Conservation (phyloP, 1,140 invertebrate species). For the Nasonia longicornis region DNA sequence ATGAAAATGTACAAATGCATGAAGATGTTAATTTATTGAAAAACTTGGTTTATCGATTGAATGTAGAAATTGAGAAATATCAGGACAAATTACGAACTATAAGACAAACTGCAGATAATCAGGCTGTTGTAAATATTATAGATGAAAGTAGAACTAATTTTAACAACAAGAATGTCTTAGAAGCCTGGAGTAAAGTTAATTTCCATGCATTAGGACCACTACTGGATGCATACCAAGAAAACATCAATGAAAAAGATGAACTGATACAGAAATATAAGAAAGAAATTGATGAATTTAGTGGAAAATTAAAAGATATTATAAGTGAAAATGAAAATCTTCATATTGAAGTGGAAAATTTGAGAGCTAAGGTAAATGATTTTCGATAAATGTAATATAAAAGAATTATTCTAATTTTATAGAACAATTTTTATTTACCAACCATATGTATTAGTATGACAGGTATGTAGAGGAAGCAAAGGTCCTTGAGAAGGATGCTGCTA, state of each 20-base stretch:
- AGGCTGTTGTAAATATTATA: constrained; percentile 31
- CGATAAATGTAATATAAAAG: constrained; percentile 52
- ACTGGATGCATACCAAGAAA: constrained; percentile 77
- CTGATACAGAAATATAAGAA: constrained; percentile 73
- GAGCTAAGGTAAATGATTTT: constrained; percentile 64
- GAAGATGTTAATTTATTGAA: constrained; percentile 77
- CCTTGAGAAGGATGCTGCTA: constrained; percentile 69
- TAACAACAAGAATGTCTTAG: constrained; percentile 51
- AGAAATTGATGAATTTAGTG: constrained; percentile 74
- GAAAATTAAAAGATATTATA: constrained; percentile 73
- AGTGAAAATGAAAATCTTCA: constrained; percentile 75
- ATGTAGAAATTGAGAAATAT: constrained; percentile 76
- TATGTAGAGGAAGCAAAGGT: constrained; percentile 62
- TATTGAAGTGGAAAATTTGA: constrained; percentile 70
- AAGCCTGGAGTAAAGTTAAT: constrained; percentile 71
- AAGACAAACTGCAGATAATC: constrained; percentile 49
- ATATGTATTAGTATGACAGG: constrained; percentile 52
- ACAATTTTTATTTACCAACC: background rate
- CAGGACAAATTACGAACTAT: constrained; percentile 72
- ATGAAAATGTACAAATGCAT: constrained; percentile 69
- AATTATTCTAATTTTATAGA: background rate
- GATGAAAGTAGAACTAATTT: constrained; percentile 47
- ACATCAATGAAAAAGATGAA: constrained; percentile 75
- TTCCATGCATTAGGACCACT: constrained; percentile 73
- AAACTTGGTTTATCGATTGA: constrained; percentile 76